Base-by-base conservation (phyloP, 2,113 vertebrate genomes). In the Myotis yumanensis region DNA sequence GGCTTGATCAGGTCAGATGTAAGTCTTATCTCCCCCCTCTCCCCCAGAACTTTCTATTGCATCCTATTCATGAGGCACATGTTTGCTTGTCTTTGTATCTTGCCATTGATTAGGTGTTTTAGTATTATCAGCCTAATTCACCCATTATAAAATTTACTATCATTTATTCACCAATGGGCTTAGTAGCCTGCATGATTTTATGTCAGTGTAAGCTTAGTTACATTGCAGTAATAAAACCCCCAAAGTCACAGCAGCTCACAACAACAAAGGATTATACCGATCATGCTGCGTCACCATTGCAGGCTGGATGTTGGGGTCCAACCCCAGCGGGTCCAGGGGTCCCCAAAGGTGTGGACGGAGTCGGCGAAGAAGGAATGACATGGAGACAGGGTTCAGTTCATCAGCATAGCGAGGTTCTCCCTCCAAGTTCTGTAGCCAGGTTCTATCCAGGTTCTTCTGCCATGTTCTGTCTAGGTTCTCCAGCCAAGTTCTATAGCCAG, bases 11-110 rank as follows among this genome's bases (percentile, higher is more conserved):
- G 72, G 37, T 43, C 25, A 43, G 15, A 22, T 89, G 85, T 89
- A 59, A 48, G 48, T 32, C 15, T 43, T 17, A 5, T 14, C 9
- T 1, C 1, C 15, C 3, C 11, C 2, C 4, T 4, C 0, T 7
- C 7, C 57, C 28, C 28, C 14, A 23, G 68, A 80, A 91, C 40
- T 82, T 90, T 81, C 32, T 54, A 0, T 79, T 88, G 40, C 43
- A 18, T 83, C 51, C 28, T 77, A 35, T 37, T 48, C 72, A 40
- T 57, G 17, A 32, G 15, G 7, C 40, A 28, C 2, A 25, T 64
- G 32, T 54, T 75, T 72, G 14, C 7, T 72, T 96, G 46, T 77
- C 71, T 85, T 88, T 86, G 35, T 62, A 93, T 54, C 30, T 69
- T 86, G 81, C 86, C 73, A 69, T 79, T 73, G 64, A 62, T 91